A percentile compares a stretch with the other conserved stretches of the same genome.
Evolutionary conservation across 2,797 vertebrate species (phyloP).

Genomic region (Clamator glandarius): DNA sequence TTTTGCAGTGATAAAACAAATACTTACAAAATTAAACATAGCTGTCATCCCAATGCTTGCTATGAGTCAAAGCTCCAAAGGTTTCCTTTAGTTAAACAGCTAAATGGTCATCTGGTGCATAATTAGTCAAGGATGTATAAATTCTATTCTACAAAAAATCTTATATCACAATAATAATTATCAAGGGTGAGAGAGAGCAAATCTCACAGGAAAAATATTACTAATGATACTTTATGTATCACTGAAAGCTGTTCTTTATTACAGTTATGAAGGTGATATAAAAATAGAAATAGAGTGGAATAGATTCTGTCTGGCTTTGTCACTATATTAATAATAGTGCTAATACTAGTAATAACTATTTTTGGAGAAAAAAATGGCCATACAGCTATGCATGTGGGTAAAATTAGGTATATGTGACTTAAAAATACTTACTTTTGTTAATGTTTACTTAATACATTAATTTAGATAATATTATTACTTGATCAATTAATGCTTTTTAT

Average conservation of each 20-base stretch:
- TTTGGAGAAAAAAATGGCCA: not conserved
- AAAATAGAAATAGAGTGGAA: constrained; percentile 27
- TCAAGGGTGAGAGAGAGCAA: not conserved
- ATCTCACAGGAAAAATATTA: not conserved
- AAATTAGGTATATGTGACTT: not conserved
- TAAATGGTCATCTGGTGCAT: not conserved
- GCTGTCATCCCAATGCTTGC: not conserved
- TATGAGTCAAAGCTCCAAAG: not conserved
- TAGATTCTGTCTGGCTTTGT: not conserved
- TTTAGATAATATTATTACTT: not conserved
- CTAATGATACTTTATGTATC: not conserved
- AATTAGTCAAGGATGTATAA: not conserved
- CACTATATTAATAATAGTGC: constrained; percentile 6
- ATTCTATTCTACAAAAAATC: not conserved
- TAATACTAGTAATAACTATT: not conserved
- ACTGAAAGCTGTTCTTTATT: not conserved
- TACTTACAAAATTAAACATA: not conserved
- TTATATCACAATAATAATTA: not conserved
- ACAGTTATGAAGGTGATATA: constrained; percentile 3
- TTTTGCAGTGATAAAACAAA: not conserved
- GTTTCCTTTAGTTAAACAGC: not conserved
- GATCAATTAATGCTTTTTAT: accelerated
- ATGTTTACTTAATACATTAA: not conserved
- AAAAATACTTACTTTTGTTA: not conserved
- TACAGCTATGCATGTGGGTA: not conserved